Base-by-base conservation (phyloP, 2,888 invertebrate genomes). In the Trachelus iudaicus region DNA sequence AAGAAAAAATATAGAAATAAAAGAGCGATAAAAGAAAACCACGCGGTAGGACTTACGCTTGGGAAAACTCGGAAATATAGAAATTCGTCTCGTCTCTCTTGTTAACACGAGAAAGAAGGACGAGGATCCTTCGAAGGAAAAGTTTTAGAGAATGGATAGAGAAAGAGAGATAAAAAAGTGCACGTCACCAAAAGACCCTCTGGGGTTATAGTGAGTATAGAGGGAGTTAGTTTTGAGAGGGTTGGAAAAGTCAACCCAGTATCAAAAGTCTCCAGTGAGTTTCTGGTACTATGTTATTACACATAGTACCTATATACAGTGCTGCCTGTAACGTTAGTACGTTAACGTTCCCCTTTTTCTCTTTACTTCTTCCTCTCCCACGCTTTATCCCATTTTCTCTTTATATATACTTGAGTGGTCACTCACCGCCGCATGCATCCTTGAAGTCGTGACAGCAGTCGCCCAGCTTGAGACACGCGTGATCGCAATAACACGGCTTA, bases 401-500 rank as follows among this genome's bases (percentile, higher is more conserved):
- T 56, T 23, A 9, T 56, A 56, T 15, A 9, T 23, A 34, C 35
- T 35, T 3, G 35, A 35, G 12, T 35, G 35, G 12, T 35, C 31
- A 80, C 94, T 94, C 92, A 97, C 97, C 97, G 92, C 96, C 95
- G 91, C 97, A 97, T 81, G 96, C 95, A 84, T 95, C 94, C 89
- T 96, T 95, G 91, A 97, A 97, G 90, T 97, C 97, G 73, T 94
- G 93, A 92, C 97, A 97, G 92, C 97, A 97, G 89, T 97, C 97
- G 69, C 96, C 96, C 69, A 97, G 93, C 87, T 96, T 96, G 86
- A 97, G 92, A 89, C 97, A 97, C 79, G 96, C 96, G 88, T 97
- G 96, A 92, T 97, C 97, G 92, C 97, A 97, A 92, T 97, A 97
- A 91, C 97, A 97, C 11, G 96, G 96, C 89, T 96, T 96, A 90